Evolutionary conservation across 1,140 invertebrate species (phyloP), one percentile per base, ranked within the genome.

Genomic region (Caligus rogercresseyi): DNA sequence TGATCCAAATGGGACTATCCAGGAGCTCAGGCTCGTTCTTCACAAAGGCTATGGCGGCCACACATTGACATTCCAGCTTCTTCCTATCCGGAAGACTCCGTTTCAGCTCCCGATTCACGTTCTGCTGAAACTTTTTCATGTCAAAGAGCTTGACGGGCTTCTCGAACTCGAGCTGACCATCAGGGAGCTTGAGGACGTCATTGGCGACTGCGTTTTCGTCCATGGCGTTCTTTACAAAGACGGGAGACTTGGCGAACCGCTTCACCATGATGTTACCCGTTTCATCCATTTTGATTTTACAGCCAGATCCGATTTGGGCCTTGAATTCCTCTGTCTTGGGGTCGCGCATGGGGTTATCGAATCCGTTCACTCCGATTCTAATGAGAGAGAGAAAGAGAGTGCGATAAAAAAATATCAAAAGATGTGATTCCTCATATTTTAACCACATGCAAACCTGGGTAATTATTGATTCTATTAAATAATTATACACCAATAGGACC

Each of bases 81-180:
- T 82, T 75, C 68, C 89, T 80, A 72, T 95, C 89, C 2, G 89
- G 88, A 75, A 94, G 93, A n/a, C 87, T 83, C 67, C 89, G 77
- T 64, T 83, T 77, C 65, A 91, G 76, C 75, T 95, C 90, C 57
- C 87, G 80, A 68, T 83, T 86, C 54, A 95, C 83, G 74, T 92
- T 93, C 65, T 85, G 83, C 77, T 92, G 87, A 75, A 95, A 96
- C 73, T 92, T 93, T 74, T 89, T 91, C 87, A 95, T 93, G 74
- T 96, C 91, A 76, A 96, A 96, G 63, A 63, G 16, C 53, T 63
- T 63, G n/a, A 63, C 19, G 3, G 61, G 61, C 77, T 92, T 93
- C 69, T 92, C 88, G 68, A 83, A 80, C 76, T 93, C 89, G 64
- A 94, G 76, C 61, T 84, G 82, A 69, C 86, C 85, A 71, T 88